Base-by-base conservation (phyloP, 2,888 invertebrate genomes). In the Mycalesis mineus region DNA sequence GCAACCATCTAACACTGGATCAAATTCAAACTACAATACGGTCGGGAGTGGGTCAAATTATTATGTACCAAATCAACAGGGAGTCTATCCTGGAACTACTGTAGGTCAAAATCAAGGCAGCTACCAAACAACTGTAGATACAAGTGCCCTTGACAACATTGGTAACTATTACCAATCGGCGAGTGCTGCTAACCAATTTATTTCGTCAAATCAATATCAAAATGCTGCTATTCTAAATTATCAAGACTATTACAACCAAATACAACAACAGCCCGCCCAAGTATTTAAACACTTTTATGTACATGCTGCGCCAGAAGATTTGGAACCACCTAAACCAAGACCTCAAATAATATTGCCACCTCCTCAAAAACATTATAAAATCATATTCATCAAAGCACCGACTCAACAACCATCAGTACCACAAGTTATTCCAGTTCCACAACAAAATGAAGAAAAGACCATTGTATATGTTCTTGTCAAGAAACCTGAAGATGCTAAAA, bases 331-430 rank as follows among this genome's bases (percentile, higher is more conserved):
- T 47, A 92, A 91, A 57, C 82, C 88, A 55, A 91, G 92, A 65
- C 91, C 92, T 11, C 91, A 93, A 57, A 78, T 88, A 0, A 87
- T 90, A 1, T 79, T 91, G 1, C 92, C 93, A 5, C 91, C 93
- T 33, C 90, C 94, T 15, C 94, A 94, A 75, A 94, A 94, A 70
- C 94, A 94, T 77, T 94, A 95, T 90, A 95, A 95, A 76, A 94
- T 95, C 68, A 94, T 95, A 77, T 95, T 95, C 88, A 94, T 95
- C 74, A 95, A 95, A 79, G 93, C 94, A 8, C 95, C 95, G 49
- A 90, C 92, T 36, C 90, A 92, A 63, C 90, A 92, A 44, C 92
- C 91, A 37, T 91, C 92, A 45, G 91, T 92, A 36, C 93, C 92
- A 2, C 94, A 94, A 62, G 82, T 92, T 9, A 91, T 94, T 60